These are phyloP conservation scores for Nyctalus aviator DNA, from an alignment of 2,797 vertebrate genomes.

Conservation along the genomic window DNA sequence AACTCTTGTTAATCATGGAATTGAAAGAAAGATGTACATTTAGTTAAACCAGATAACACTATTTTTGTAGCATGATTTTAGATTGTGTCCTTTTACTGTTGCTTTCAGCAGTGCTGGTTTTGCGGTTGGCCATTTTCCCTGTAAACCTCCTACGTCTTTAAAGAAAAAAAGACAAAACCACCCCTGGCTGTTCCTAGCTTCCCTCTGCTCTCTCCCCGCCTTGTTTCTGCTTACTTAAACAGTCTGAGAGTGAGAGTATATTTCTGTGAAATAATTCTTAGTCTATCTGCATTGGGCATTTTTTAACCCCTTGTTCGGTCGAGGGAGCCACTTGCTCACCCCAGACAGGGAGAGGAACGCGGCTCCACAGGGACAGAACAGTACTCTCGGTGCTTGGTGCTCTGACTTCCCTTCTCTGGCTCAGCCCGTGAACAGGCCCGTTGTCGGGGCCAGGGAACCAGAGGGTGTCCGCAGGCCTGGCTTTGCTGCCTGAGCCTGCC, in stretches of 20 bases:
- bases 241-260: conserved; percentile 63
- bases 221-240: conserved; percentile 43
- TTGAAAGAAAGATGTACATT: conserved; percentile 81
- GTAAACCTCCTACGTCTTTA: conserved; percentile 51
- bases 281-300: conserved; percentile 37
- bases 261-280: conserved; percentile 69
- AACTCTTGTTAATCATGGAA: conserved; percentile 82
- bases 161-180: conserved; percentile 11
- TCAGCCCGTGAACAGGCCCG: neutral
- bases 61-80: conserved; percentile 86
- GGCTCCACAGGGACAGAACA: neutral
- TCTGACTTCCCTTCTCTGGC: neutral
- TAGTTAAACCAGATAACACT: conserved; percentile 85
- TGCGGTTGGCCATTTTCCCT: conserved; percentile 51
- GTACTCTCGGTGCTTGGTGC: neutral
- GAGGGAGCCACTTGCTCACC: neutral
- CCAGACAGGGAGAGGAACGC: neutral
- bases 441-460: neutral
- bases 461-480: neutral
- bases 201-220: neutral
- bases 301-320: neutral
- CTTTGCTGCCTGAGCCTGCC: neutral
- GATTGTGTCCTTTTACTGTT: conserved; percentile 77
- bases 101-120: conserved; percentile 68
- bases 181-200: neutral